Percentiles rank a stretch among this genome's conserved stretches.
phyloP scores from a whole-genome alignment of 2,113 vertebrate species.

The Sander lucioperca region DNA sequence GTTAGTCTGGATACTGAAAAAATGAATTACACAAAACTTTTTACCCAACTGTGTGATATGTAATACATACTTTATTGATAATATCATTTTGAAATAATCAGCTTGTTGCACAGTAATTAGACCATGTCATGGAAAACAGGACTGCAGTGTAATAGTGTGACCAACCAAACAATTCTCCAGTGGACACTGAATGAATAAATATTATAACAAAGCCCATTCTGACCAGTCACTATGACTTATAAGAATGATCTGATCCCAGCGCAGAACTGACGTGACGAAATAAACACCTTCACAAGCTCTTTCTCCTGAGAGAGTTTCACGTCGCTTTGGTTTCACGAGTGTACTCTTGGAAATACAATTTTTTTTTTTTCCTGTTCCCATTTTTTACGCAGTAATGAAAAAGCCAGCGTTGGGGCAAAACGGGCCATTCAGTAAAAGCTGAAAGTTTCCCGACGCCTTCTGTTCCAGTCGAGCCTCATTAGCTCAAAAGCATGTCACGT shows the following conservation, averaged over 20 bases:
- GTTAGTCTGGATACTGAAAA: background rate
- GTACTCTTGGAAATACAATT: conserved; percentile 1
- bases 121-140: background rate
- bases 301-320: background rate
- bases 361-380: conserved; percentile 8
- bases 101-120: background rate
- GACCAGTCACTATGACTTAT: background rate
- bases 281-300: background rate
- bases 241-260: background rate
- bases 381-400: conserved; percentile 32
- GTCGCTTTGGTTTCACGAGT: conserved; percentile 8
- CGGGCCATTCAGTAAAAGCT: conserved; percentile 36
- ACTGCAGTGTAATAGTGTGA: background rate
- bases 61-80: background rate
- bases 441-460: conserved; percentile 19
- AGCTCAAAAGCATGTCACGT: conserved; percentile 50
- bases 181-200: background rate
- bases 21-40: background rate
- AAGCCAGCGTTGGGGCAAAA: conserved; percentile 8
- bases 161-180: background rate
- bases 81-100: too few species aligned
- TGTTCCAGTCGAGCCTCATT: conserved; percentile 44
- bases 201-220: background rate
- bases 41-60: background rate
- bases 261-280: background rate